Conservation (phyloP, 2,797 vertebrate genomes). For the Megaceryle alcyon region DNA sequence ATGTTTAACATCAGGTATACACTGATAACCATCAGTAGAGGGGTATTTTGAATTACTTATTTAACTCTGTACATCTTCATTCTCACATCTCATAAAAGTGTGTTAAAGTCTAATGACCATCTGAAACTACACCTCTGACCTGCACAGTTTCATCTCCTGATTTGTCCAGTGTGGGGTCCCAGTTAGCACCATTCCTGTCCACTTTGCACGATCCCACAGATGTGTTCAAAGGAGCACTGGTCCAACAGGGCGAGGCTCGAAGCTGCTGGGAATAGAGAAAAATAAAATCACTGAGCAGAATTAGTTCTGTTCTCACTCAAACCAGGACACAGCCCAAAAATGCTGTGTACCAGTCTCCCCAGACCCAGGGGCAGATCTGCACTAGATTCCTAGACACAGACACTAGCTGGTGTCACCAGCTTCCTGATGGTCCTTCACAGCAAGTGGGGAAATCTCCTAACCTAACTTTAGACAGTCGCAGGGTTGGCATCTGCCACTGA, state of each 20-base stretch:
- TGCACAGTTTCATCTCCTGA: slow-evolving; percentile 74
- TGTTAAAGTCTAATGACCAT: background rate
- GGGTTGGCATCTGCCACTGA: background rate
- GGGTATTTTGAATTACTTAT: background rate
- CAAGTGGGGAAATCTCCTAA: background rate
- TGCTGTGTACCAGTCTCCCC: background rate
- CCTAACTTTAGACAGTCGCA: background rate
- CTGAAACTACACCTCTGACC: slow-evolving; percentile 62
- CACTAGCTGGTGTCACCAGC: background rate
- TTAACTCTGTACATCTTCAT: background rate
- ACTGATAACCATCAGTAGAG: background rate
- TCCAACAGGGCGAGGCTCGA: slow-evolving; percentile 84
- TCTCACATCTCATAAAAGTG: background rate
- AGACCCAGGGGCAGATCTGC: background rate
- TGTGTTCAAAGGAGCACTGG: slow-evolving; percentile 85
- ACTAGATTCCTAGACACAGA: background rate
- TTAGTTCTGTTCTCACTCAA: no score
- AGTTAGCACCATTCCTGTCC: slow-evolving; percentile 80
- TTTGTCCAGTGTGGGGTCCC: slow-evolving; percentile 75
- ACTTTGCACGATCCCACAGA: slow-evolving; percentile 88
- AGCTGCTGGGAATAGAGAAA: slow-evolving; percentile 62
- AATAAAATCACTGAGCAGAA: no score
- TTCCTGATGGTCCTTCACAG: background rate
- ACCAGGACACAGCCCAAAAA: background rate
- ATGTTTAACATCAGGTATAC: background rate